phyloP scores from a whole-genome alignment of 2,113 vertebrate genomes.

The Antennarius striatus region DNA sequence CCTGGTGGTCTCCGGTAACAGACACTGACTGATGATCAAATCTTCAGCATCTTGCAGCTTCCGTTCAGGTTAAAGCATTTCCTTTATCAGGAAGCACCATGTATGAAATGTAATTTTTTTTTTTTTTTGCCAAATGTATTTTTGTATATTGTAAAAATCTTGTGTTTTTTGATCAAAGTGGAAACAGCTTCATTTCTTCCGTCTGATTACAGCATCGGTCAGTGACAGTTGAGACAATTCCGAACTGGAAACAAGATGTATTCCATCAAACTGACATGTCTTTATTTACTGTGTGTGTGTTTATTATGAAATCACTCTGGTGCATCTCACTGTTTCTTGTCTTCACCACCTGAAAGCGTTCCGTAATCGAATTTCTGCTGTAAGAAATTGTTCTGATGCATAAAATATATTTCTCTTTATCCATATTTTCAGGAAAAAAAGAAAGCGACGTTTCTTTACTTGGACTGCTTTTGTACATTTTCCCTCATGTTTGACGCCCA shows the following conservation, averaged over 20 bases:
- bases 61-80: neutral
- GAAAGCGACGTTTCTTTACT: too few species aligned
- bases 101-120: neutral
- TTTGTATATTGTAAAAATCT: neutral
- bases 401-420: too few species aligned
- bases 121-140: neutral
- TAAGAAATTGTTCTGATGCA: neutral
- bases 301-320: neutral
- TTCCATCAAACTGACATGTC: constrained; percentile 30
- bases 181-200: neutral
- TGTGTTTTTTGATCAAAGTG: neutral
- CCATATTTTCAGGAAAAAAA: neutral
- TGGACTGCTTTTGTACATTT: too few species aligned
- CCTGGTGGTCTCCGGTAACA: neutral
- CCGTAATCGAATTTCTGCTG: neutral
- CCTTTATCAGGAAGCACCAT: neutral
- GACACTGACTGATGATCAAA: constrained; percentile 1
- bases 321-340: constrained; percentile 12
- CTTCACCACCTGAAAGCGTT: neutral
- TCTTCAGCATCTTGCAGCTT: neutral
- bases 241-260: constrained; percentile 9
- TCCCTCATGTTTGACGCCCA: too few species aligned
- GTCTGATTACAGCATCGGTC: neutral
- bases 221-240: neutral
- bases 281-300: constrained; percentile 3